Base-by-base conservation (phyloP, 2,797 vertebrate species). In the Parauchenoglanis ngamensis region DNA sequence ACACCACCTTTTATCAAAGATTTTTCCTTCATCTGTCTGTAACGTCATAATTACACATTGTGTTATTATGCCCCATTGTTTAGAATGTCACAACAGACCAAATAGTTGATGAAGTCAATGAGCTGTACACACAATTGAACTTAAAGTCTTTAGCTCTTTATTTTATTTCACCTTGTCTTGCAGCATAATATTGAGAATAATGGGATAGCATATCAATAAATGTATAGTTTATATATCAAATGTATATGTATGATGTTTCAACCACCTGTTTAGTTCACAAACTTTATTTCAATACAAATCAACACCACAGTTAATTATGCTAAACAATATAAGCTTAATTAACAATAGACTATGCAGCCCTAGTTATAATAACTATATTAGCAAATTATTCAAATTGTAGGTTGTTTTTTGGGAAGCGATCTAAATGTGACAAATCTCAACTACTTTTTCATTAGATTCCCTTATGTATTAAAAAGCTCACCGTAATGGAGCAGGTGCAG, bases 401-500 rank as follows among this genome's bases (percentile, higher is more conserved):
- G 57, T 7, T 44, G 28, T 63, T 65, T 46, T 73, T 13, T 7
- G 23, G 56, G 56, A 40, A 79, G 10, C 19, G 59, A 23, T 19
- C 63, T 21, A 65, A 82, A 65, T 2, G 19, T 63, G 21, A 28
- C 12, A 63, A 81, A 63, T 46, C 12, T n/a, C 12, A 13, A 59
- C 31, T 2, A 19, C 31, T 67, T 13, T 49, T 82, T 35, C 59
- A 17, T 46, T 46, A n/a, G 23, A 49, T 23, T 63, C 35, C 25
- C 40, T 52, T 67, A n/a, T 31, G 17, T 28, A 0, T 25, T 28
- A 57, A 21, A 86, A 44, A 17, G 40, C 87, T 25, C 88, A 99
- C 98, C 94, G 90, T 98, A 91, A 99, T 90, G 7, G 98, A 99
- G 86, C 98, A 99, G 23, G 98, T 99, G 89, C 98, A 99, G 93